A percentile compares a stretch with the other conserved stretches of the same genome.
phyloP scores from a whole-genome alignment of 1,140 invertebrate species.

The Uloborus diversus region DNA sequence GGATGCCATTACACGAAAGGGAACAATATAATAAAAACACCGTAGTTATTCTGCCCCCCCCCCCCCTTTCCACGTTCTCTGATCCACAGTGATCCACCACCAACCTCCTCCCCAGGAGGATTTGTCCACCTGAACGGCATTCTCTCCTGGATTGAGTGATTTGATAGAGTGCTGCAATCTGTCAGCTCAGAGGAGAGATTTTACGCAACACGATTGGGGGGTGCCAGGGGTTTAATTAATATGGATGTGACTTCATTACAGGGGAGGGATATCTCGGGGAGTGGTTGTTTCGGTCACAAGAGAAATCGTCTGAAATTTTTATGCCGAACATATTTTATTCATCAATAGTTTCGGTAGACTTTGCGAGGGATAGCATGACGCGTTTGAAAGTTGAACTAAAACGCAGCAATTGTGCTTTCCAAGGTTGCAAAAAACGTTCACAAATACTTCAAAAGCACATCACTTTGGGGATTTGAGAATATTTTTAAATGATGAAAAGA shows the following conservation, averaged over 20 bases:
- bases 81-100: too few relatives aligned
- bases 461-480: too few relatives aligned
- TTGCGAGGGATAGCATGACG: too few relatives aligned
- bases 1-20: background rate
- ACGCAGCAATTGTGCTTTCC: too few relatives aligned
- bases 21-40: constrained; percentile 36
- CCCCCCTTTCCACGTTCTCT: background rate
- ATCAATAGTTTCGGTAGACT: too few relatives aligned
- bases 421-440: too few relatives aligned
- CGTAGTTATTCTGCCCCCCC: background rate
- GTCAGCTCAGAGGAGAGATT: constrained; percentile 11
- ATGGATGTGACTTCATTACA: constrained; percentile 22
- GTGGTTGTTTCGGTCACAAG: too few relatives aligned
- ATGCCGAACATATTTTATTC: too few relatives aligned
- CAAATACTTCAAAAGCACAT: too few relatives aligned
- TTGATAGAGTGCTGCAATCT: constrained; percentile 14
- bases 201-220: background rate
- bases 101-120: background rate
- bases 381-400: too few relatives aligned
- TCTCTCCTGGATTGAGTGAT: background rate
- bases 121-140: constrained; percentile 42
- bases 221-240: constrained; percentile 13
- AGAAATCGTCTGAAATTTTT: too few relatives aligned
- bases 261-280: constrained; percentile 3
- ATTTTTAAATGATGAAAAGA: too few relatives aligned